Conservation (phyloP, 64 coral and sea anemone species). For the Stylophora pistillata region DNA sequence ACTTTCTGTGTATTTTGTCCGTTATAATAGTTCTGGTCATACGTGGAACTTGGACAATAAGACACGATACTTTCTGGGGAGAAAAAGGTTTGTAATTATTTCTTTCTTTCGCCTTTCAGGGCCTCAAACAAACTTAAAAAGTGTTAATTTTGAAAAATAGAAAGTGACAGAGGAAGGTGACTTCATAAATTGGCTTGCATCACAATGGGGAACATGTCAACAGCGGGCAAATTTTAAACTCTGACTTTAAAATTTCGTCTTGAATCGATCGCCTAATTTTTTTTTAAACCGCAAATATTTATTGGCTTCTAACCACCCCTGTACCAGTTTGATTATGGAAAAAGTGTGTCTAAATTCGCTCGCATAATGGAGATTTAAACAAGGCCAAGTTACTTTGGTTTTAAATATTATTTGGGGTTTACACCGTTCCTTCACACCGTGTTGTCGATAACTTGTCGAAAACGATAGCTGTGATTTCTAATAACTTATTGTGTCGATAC, state of each 20-base stretch:
- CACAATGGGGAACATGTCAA: slow-evolving; percentile 22
- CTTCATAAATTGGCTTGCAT: slow-evolving; percentile 7
- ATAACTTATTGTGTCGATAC: not conserved
- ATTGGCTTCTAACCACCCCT: not conserved
- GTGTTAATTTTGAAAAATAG: not conserved
- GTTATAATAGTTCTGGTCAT: not conserved
- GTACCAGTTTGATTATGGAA: not conserved
- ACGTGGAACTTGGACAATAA: not conserved
- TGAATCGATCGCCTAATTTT: not conserved
- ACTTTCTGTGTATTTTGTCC: not conserved
- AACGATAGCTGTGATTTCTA: slow-evolving; percentile 10
- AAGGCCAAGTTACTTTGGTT: not conserved
- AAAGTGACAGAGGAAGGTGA: not conserved
- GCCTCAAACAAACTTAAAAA: not conserved
- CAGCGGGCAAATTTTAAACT: not conserved
- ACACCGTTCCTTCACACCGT: not conserved
- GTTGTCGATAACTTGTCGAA: not conserved
- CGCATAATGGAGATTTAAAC: not conserved
- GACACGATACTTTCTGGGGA: slow-evolving; percentile 88
- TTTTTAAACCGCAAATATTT: not conserved
- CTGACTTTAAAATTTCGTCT: not conserved
- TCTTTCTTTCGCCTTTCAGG: not conserved
- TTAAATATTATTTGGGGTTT: not conserved
- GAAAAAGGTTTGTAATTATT: slow-evolving; percentile 71
- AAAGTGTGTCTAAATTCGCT: not conserved